phyloP scores from a whole-genome alignment of 2,113 vertebrate genomes.

The Alaudala cheleensis region DNA sequence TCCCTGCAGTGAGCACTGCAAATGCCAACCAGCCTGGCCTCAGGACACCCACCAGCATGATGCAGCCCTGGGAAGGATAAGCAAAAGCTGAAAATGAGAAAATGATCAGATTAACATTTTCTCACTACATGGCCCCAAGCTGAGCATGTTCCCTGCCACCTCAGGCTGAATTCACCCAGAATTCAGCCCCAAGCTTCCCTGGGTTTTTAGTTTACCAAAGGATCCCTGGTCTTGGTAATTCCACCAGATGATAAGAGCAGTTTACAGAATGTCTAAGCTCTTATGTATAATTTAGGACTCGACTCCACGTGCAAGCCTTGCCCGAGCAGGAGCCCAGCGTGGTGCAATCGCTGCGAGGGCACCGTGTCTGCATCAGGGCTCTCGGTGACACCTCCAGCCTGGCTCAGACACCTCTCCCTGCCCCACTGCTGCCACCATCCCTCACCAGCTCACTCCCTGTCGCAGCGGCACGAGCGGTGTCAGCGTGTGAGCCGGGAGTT shows the following conservation, averaged over 20 bases:
- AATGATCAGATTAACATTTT: background rate
- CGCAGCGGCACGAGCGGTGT: background rate
- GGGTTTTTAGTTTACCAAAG: background rate
- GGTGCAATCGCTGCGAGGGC: background rate
- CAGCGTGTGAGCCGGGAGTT: rapidly evolving
- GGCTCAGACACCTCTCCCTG: background rate
- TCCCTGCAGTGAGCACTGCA: background rate
- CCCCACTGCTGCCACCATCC: background rate
- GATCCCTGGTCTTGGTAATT: background rate
- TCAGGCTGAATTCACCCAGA: background rate
- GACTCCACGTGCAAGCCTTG: background rate
- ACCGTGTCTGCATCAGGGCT: background rate
- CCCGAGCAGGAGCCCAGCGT: background rate
- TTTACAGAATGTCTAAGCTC: background rate
- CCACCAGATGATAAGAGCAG: background rate
- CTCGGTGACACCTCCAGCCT: background rate
- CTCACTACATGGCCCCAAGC: background rate
- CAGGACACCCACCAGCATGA: background rate
- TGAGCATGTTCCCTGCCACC: background rate
- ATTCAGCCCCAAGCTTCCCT: background rate
- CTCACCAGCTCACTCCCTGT: background rate
- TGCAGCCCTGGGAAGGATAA: background rate
- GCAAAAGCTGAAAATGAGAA: background rate
- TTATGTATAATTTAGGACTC: slow-evolving; percentile 11
- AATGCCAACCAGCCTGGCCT: background rate